Evolutionary conservation across 2,888 invertebrate species (phyloP).

Genomic region (Andrena minutula): DNA sequence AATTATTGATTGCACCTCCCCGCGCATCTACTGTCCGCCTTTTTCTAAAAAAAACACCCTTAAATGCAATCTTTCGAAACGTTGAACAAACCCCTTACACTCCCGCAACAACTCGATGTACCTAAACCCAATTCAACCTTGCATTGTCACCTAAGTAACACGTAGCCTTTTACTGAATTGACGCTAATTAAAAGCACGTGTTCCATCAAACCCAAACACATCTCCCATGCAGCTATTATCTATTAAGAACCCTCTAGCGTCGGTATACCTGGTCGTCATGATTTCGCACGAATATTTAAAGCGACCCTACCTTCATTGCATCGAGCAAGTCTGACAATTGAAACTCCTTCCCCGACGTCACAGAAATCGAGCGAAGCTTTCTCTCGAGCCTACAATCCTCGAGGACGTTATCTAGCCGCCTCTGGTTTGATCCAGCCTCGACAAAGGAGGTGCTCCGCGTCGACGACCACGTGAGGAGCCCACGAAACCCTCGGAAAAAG

Average conservation of each 20-base stretch:
- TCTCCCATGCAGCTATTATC: not conserved
- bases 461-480: constrained; percentile 35
- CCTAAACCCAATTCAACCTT: not conserved
- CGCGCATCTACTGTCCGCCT: constrained; percentile 18
- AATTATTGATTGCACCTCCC: constrained; percentile 64
- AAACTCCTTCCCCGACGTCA: not conserved
- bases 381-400: not conserved
- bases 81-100: not conserved
- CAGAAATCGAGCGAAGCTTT: not conserved
- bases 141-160: not conserved
- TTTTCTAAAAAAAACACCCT: constrained; percentile 53
- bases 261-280: not conserved
- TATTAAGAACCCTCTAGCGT: not conserved
- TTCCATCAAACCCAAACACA: not conserved
- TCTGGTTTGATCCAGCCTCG: not conserved
- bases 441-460: constrained; percentile 43
- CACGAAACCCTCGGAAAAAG: constrained; percentile 66
- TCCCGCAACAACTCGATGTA: too few species aligned
- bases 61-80: constrained; percentile 21
- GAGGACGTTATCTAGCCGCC: not conserved
- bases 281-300: constrained; percentile 9
- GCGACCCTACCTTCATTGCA: not conserved
- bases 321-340: not conserved
- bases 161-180: not conserved
- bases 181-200: not conserved